Percentiles rank a stretch among this genome's conserved stretches.
Evolutionary conservation across 2,888 invertebrate species (phyloP).

Genomic region (Neocrepidodera transversa): DNA sequence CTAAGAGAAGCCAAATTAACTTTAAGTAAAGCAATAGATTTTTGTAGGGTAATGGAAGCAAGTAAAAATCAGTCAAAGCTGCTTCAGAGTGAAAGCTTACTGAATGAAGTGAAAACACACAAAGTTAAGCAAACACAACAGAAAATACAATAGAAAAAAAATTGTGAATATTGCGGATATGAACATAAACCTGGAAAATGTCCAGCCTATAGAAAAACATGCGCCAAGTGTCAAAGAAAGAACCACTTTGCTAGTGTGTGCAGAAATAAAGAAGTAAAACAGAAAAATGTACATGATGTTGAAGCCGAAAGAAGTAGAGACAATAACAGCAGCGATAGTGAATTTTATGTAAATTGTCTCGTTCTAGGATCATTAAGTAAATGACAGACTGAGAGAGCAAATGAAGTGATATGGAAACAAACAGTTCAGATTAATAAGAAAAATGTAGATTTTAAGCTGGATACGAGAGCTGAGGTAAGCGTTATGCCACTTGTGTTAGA

Average conservation of each 20-base stretch:
- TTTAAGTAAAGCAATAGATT: slow-evolving; percentile 37
- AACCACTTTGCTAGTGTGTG: slow-evolving; percentile 1
- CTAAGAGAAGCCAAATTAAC: slow-evolving; percentile 38
- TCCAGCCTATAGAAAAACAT: background rate
- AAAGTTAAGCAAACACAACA: background rate
- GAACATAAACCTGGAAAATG: background rate
- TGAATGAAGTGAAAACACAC: background rate
- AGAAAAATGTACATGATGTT: background rate
- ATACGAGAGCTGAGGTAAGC: background rate
- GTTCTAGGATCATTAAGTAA: background rate
- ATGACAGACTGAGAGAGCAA: background rate
- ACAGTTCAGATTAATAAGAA: background rate
- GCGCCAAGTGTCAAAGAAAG: slow-evolving; percentile 3
- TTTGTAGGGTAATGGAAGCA: slow-evolving; percentile 39
- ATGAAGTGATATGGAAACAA: background rate
- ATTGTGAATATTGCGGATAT: slow-evolving; percentile 11
- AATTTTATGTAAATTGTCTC: background rate
- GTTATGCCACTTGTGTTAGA: background rate
- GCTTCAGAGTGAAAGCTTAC: slow-evolving; percentile 28
- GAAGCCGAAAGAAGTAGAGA: background rate
- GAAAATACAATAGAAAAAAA: background rate
- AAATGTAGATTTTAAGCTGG: background rate
- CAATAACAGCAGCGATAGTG: background rate
- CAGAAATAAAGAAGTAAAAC: background rate
- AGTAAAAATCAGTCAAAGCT: slow-evolving; percentile 37